These are phyloP conservation scores for Nestor notabilis DNA, from an alignment of 2,113 vertebrate genomes.

Conservation along the genomic window DNA sequence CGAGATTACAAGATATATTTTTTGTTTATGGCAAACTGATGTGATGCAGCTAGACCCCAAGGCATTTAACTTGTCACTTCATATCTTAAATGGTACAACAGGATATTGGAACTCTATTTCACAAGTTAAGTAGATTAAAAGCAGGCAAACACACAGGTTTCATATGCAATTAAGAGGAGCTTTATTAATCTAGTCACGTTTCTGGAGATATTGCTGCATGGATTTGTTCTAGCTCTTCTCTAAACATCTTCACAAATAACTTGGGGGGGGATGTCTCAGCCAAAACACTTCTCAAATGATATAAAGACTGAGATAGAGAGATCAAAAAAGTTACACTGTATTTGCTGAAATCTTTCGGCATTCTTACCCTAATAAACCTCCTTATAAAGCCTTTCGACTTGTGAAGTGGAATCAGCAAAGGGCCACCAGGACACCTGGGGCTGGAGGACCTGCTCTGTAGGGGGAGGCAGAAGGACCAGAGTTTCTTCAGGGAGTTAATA, in stretches of 20 bases:
- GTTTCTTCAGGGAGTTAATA: not conserved
- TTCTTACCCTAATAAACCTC: not conserved
- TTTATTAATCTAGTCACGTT: not conserved
- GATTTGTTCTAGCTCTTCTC: not conserved
- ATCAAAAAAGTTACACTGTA: not conserved
- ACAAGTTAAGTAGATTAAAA: not conserved
- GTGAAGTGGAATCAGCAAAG: not conserved
- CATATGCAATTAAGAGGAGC: rapidly evolving
- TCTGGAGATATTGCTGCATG: not conserved
- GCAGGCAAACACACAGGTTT: not conserved
- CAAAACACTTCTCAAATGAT: not conserved
- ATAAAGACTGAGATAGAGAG: not conserved
- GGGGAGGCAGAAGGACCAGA: not conserved
- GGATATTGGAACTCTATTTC: not conserved
- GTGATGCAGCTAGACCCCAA: not conserved
- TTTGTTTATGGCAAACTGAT: not conserved
- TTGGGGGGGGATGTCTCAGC: rapidly evolving
- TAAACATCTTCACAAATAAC: not conserved
- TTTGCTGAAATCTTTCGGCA: not conserved
- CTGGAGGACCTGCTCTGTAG: not conserved
- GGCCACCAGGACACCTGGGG: not conserved
- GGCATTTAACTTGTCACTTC: not conserved
- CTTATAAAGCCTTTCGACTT: not conserved
- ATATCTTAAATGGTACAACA: not conserved
- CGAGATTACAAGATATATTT: not conserved